These are phyloP conservation scores for Danaus melanippus DNA, from an alignment of 1,140 invertebrate genomes.

Conservation along the genomic window DNA sequence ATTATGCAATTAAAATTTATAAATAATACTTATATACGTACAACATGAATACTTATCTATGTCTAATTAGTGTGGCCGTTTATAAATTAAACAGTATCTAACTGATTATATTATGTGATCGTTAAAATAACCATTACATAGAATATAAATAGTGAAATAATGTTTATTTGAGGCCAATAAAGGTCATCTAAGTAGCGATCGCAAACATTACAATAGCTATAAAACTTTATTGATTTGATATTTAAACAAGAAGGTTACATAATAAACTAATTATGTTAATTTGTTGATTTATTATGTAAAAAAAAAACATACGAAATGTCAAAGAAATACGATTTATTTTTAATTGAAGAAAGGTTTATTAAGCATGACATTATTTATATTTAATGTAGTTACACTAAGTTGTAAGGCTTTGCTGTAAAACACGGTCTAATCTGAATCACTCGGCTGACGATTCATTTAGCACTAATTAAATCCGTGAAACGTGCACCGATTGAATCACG, in stretches of 20 bases:
- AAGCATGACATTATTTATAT: not conserved
- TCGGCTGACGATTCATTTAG: slow-evolving; percentile 8
- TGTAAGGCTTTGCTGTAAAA: too few species aligned
- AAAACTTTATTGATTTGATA: slow-evolving; percentile 22
- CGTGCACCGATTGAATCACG: slow-evolving; percentile 6
- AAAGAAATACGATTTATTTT: too few species aligned
- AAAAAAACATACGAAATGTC: too few species aligned
- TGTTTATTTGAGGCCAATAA: slow-evolving; percentile 22
- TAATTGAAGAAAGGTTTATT: not conserved
- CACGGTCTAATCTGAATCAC: not conserved
- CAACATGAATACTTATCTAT: too few species aligned
- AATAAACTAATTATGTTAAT: too few species aligned
- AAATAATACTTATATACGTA: too few species aligned
- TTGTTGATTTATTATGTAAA: too few species aligned
- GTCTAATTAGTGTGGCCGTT: too few species aligned
- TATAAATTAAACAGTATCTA: too few species aligned
- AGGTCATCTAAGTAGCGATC: slow-evolving; percentile 18
- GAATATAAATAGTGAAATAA: slow-evolving; percentile 16
- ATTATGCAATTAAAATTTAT: too few species aligned
- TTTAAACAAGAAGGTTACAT: slow-evolving; percentile 18
- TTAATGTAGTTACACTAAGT: not conserved
- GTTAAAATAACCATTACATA: slow-evolving; percentile 17
- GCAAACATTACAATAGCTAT: slow-evolving; percentile 18
- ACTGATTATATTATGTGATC: too few species aligned
- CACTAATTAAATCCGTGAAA: slow-evolving; percentile 8